Percentiles rank a stretch among this genome's conserved stretches.
Evolutionary conservation across 2,113 vertebrate genomes (phyloP).

Genomic region (Calidris pygmaea): DNA sequence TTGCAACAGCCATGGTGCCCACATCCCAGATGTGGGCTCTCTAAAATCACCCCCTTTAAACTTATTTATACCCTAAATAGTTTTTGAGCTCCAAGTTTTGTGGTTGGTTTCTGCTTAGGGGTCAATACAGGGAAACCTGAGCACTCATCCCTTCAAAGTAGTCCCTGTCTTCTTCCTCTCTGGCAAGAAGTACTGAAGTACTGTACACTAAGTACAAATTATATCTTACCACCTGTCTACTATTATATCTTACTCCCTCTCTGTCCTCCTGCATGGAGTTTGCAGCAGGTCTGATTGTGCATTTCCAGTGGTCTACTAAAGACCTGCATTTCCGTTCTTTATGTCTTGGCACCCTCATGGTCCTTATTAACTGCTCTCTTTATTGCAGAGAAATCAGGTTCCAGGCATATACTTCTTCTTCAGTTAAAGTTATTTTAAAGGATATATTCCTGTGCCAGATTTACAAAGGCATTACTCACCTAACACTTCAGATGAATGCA

Average conservation of each 20-base stretch:
- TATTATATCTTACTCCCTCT: background rate
- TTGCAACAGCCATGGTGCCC: background rate
- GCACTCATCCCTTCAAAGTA: background rate
- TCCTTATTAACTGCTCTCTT: background rate
- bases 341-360: background rate
- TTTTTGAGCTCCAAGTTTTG: background rate
- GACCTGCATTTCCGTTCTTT: background rate
- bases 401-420: background rate
- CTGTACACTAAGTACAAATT: background rate
- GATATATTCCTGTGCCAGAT: background rate
- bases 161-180: background rate
- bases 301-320: background rate
- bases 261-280: background rate
- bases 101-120: background rate
- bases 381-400: background rate
- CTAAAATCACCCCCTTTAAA: background rate
- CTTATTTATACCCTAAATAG: background rate
- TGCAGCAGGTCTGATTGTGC: background rate
- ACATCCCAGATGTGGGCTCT: background rate
- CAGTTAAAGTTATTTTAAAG: background rate
- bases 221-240: background rate
- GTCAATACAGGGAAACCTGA: background rate
- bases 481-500: background rate
- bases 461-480: background rate
- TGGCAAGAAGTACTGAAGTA: background rate